Evolutionary conservation across 2,888 invertebrate genomes (phyloP).

Genomic region (Stomorhina lunata): DNA sequence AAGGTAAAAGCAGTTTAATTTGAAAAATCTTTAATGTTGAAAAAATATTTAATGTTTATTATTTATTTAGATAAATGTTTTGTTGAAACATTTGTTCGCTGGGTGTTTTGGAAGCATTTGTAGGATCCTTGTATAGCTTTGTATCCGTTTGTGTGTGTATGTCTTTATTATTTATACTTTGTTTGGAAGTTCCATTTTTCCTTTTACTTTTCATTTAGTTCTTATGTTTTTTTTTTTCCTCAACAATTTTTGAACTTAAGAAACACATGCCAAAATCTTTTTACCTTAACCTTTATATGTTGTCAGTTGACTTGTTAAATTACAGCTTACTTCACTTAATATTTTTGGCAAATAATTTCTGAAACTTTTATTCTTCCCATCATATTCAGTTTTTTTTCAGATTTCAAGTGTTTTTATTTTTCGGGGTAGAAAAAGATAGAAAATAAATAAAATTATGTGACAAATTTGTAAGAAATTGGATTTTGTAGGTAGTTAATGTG

Average conservation of each 20-base stretch:
- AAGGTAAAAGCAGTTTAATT: no score
- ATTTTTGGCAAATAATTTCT: not conserved
- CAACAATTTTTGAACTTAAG: no score
- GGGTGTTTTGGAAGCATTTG: not conserved
- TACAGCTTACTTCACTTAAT: not conserved
- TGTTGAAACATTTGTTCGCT: not conserved
- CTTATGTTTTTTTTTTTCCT: no score
- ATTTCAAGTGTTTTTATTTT: no score
- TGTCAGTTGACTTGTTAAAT: conserved; percentile 1
- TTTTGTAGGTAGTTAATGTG: conserved; percentile 2
- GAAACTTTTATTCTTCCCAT: not conserved
- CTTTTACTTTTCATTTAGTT: no score
- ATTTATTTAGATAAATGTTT: not conserved
- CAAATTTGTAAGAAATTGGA: conserved; percentile 8
- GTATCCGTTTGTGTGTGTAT: no score
- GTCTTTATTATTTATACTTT: no score
- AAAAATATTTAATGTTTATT: no score
- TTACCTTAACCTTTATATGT: not conserved
- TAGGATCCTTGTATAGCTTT: no score
- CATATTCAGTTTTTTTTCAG: not conserved
- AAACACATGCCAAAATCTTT: conserved; percentile 1
- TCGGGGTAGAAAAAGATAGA: no score
- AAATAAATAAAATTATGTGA: conserved; percentile 1
- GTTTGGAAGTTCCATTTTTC: no score
- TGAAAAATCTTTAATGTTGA: no score